Conservation (phyloP, 2,113 vertebrate species). For the Amphiprion percula region DNA sequence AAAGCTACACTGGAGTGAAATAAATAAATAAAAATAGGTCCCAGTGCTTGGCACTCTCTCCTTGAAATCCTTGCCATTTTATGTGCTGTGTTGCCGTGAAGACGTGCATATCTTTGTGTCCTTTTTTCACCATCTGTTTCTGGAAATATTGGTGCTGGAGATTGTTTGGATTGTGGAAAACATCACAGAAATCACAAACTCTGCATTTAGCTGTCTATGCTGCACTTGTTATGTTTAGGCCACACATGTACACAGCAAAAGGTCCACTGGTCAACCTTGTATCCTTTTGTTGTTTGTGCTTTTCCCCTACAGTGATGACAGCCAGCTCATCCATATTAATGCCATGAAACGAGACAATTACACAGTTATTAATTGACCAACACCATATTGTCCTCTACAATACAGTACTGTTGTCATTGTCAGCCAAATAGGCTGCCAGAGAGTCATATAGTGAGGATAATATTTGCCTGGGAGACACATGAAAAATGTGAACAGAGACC, state of each 20-base stretch:
- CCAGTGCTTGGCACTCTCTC: constrained; percentile 54
- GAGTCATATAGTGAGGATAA: constrained; percentile 21
- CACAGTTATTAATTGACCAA: constrained; percentile 14
- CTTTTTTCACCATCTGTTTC: constrained; percentile 73
- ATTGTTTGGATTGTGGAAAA: constrained; percentile 53
- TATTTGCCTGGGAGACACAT: constrained; percentile 20
- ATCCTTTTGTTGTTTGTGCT: constrained; percentile 18
- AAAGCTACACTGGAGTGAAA: constrained; percentile 54
- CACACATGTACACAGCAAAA: constrained; percentile 28
- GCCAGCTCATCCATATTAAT: constrained; percentile 16
- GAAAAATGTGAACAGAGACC: constrained; percentile 5
- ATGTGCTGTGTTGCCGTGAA: constrained; percentile 59
- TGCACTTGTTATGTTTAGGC: constrained; percentile 56
- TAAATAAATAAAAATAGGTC: constrained; percentile 66
- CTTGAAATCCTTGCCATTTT: constrained; percentile 64
- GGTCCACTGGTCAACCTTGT: constrained; percentile 28
- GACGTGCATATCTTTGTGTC: constrained; percentile 62
- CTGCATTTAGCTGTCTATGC: constrained; percentile 25
- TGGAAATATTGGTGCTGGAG: constrained; percentile 45
- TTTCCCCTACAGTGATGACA: constrained; percentile 1
- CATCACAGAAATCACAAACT: constrained; percentile 35
- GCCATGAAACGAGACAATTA: constrained; percentile 35
- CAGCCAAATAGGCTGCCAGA: constrained; percentile 23
- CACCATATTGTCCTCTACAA: constrained; percentile 26
- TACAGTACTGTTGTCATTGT: constrained; percentile 12